Conservation (phyloP, 2,113 vertebrate species). For the Pterophyllum scalare region DNA sequence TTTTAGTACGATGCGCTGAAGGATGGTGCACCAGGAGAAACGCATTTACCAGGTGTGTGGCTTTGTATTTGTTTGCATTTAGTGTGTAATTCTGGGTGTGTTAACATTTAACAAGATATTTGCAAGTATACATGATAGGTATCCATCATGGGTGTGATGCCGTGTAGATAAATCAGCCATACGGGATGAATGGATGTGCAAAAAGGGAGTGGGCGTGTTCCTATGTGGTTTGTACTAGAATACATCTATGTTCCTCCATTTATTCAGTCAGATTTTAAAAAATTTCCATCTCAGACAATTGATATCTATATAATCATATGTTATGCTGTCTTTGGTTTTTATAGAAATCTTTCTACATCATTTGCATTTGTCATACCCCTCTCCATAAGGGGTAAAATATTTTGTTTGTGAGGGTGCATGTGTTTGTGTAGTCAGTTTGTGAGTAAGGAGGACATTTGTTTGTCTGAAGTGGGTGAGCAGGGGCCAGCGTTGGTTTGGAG, state of each 20-base stretch:
- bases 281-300: neutral
- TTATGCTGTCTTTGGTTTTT: neutral
- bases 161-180: conserved; percentile 52
- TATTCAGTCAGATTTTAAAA: neutral
- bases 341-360: neutral
- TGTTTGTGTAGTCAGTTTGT: neutral
- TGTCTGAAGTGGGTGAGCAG: conserved; percentile 21
- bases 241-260: neutral
- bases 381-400: neutral
- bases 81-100: neutral
- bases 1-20: conserved; percentile 77
- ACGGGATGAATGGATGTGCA: conserved; percentile 36
- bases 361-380: neutral
- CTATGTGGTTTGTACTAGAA: neutral
- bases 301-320: neutral
- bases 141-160: conserved; percentile 37
- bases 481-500: conserved; percentile 13
- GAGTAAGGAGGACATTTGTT: conserved; percentile 11
- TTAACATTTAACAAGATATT: neutral
- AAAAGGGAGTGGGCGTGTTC: conserved; percentile 53
- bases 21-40: conserved; percentile 86
- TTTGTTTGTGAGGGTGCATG: neutral
- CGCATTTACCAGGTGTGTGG: conserved; percentile 83
- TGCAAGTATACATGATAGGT: conserved; percentile 31
- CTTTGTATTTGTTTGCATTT: conserved; percentile 3